Percentiles rank a stretch among this genome's conserved stretches.
Conservation (phyloP, 64 coral and sea anemone genomes). For the Actinia equina region DNA sequence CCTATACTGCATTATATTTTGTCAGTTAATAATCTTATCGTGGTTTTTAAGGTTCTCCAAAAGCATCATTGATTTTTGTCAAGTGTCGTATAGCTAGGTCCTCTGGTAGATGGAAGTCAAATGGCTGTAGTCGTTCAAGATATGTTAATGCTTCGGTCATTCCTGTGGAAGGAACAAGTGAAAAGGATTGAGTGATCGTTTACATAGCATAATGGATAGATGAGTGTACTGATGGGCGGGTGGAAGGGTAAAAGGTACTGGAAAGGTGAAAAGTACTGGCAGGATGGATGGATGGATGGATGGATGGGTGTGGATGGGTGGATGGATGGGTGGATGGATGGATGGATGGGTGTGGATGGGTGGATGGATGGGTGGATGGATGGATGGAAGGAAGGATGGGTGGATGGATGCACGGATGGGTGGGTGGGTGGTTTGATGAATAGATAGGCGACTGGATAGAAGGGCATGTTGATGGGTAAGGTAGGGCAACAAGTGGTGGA, state of each 20-base stretch:
- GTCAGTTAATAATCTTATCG: neutral
- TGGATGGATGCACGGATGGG: neutral
- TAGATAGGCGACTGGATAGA: no score
- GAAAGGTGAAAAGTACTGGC: no score
- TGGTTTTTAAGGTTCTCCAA: slow-evolving; percentile 71
- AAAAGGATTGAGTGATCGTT: neutral
- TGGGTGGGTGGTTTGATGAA: neutral
- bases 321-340: no score
- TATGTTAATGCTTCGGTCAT: slow-evolving; percentile 73
- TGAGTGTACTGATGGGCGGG: neutral
- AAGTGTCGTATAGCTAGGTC: slow-evolving; percentile 95
- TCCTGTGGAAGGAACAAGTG: slow-evolving; percentile 36
- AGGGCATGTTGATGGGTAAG: no score
- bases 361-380: neutral
- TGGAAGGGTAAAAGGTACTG: neutral
- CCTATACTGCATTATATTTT: neutral
- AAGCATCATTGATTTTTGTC: slow-evolving; percentile 93
- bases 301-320: neutral
- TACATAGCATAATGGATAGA: neutral
- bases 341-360: neutral
- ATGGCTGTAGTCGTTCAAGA: slow-evolving; percentile 65
- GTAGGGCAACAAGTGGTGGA: neutral
- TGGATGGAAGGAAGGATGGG: neutral
- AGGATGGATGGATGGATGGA: neutral
- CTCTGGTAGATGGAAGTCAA: slow-evolving; percentile 87